Percentiles rank a stretch among this genome's conserved stretches.
Evolutionary conservation across 53 echinoderm and acorn worm species (phyloP).

Genomic region (Temnopleurus reevesii): DNA sequence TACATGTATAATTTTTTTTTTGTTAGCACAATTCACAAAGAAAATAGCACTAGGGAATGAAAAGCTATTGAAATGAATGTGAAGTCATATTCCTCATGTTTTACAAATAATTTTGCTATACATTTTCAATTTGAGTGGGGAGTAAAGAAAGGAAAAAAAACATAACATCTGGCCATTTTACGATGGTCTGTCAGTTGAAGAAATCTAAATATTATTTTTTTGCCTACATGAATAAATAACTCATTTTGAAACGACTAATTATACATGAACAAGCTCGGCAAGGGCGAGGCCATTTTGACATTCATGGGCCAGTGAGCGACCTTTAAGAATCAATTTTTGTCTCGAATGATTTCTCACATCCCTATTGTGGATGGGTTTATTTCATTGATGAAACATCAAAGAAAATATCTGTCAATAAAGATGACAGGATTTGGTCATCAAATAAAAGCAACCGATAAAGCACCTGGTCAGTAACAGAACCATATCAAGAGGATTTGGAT

Average conservation of each 20-base stretch:
- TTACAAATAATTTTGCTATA: no score
- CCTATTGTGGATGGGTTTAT: neutral
- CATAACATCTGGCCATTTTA: no score
- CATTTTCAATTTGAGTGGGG: no score
- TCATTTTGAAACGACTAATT: neutral
- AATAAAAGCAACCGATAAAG: no score
- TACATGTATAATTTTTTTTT: no score
- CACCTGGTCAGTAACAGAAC: no score
- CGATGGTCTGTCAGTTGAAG: no score
- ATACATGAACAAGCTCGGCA: neutral
- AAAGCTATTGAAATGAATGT: no score
- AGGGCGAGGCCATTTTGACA: neutral
- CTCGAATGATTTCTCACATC: neutral
- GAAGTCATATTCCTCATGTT: no score
- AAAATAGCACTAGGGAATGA: no score
- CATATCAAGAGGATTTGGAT: no score
- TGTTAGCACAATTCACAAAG: no score
- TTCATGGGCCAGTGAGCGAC: neutral
- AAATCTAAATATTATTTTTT: neutral
- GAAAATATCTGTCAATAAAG: neutral
- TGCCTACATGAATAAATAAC: neutral
- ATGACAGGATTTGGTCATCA: neutral
- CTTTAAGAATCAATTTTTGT: neutral
- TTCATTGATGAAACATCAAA: neutral
- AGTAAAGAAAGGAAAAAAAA: neutral